Conservation (phyloP, 2,113 vertebrate species). For the Rhea pennata region DNA sequence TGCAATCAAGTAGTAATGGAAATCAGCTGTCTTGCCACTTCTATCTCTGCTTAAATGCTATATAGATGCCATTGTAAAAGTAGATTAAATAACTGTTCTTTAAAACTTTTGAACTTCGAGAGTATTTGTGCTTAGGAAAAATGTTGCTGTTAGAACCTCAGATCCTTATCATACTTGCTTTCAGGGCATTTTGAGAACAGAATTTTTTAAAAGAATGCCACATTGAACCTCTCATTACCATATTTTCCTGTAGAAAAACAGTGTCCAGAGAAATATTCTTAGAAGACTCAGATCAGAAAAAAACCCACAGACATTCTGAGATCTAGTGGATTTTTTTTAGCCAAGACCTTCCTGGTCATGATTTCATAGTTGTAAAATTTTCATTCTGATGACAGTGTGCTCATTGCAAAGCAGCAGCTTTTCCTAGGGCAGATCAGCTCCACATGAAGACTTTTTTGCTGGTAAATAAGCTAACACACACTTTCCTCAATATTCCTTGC, state of each 20-base stretch:
- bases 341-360: neutral
- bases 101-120: neutral
- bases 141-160: neutral
- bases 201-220: neutral
- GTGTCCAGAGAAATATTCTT: neutral
- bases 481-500: neutral
- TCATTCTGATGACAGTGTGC: neutral
- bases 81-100: neutral
- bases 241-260: neutral
- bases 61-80: neutral
- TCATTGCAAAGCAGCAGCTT: neutral
- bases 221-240: neutral
- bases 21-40: neutral
- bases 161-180: neutral
- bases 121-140: neutral
- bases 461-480: neutral
- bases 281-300: neutral
- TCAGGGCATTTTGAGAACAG: neutral
- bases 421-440: neutral
- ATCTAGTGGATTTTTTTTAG: neutral
- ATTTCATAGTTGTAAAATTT: neutral
- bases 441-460: neutral
- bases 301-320: neutral
- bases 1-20: neutral
- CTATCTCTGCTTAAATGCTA: neutral